Conservation (phyloP, 2,797 vertebrate species). For the Fistularia tabacaria region DNA sequence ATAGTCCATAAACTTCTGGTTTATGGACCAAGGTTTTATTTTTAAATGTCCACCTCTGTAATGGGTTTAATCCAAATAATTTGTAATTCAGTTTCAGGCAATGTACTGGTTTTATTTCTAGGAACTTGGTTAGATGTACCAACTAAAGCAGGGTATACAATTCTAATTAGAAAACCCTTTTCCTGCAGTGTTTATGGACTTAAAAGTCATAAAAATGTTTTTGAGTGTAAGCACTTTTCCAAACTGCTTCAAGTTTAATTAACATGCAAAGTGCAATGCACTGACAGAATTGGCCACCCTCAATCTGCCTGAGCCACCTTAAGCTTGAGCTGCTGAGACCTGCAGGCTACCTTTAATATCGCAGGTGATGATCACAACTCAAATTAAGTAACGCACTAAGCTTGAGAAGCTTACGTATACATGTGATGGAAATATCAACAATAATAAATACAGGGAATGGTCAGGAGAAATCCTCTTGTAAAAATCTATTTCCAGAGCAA, state of each 20-base stretch:
- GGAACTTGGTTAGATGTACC: too few relatives aligned
- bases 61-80: not conserved
- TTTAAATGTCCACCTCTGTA: not conserved
- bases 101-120: too few relatives aligned
- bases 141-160: too few relatives aligned
- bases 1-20: too few relatives aligned
- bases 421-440: constrained; percentile 62
- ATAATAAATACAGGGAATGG: constrained; percentile 14
- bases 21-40: too few relatives aligned
- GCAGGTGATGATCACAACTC: constrained; percentile 58
- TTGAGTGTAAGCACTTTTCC: constrained; percentile 54
- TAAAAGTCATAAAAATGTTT: constrained; percentile 40
- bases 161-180: constrained; percentile 17
- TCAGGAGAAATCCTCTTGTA: constrained; percentile 2
- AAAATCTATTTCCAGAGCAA: constrained; percentile 8
- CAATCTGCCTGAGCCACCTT: constrained; percentile 68
- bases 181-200: constrained; percentile 43
- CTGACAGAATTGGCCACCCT: constrained; percentile 61
- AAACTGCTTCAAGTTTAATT: constrained; percentile 48
- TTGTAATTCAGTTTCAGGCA: too few relatives aligned
- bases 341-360: constrained; percentile 66
- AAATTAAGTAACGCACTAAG: constrained; percentile 60
- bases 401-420: constrained; percentile 55
- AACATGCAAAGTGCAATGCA: constrained; percentile 48
- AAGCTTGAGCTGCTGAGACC: constrained; percentile 55